Base-by-base conservation (phyloP, 2,888 invertebrate species). In the Holacanthella duospinosa region DNA sequence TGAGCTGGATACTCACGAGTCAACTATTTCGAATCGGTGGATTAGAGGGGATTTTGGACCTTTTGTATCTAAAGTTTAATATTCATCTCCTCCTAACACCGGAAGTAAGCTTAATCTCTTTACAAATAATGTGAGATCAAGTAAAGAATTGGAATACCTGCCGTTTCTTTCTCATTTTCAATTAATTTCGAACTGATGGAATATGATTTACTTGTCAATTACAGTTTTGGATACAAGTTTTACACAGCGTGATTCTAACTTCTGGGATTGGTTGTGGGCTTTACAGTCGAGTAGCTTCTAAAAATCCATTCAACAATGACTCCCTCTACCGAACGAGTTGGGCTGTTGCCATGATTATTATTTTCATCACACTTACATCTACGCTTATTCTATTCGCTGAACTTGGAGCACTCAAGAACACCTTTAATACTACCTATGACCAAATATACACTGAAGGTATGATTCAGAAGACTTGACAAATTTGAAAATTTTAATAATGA, bases 261-360 rank as follows among this genome's bases (percentile, higher is more conserved):
- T 26, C 26, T 55, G 55, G 55, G 26, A 55, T 55, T 55, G 55
- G 55, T 6, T 55, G 26, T 26, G 55, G 55, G 3, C 26, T 55
- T 9, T 55, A 36, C 36, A 36, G 36, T 36, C 36, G 36, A 36
- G 36, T 36, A 36, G 36, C 36, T 6, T 36, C 36, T 9, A 36
- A 16, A 16, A 36, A 36, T 36, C 36, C 36, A 36, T 36, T 36
- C 36, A 36, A 36, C 36, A 36, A 6, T 9, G 16, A 36, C 36
- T 36, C 36, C 6, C 36, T 36, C 36, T 36, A 36, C 16, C 36
- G 36, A 16, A 9, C 36, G 6, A 36, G 36, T 36, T 36, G 36
- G 36, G 16, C 16, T 36, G 36, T 36, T 16, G 6, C 36, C 9
- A 16, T 36, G 36, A 6, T 36, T 36, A 36, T 16, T 6, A 6